A percentile compares a stretch with the other conserved stretches of the same genome.
These are phyloP conservation scores for Polypedilum pembai DNA, from an alignment of 1,140 invertebrate species.

Conservation along the genomic window DNA sequence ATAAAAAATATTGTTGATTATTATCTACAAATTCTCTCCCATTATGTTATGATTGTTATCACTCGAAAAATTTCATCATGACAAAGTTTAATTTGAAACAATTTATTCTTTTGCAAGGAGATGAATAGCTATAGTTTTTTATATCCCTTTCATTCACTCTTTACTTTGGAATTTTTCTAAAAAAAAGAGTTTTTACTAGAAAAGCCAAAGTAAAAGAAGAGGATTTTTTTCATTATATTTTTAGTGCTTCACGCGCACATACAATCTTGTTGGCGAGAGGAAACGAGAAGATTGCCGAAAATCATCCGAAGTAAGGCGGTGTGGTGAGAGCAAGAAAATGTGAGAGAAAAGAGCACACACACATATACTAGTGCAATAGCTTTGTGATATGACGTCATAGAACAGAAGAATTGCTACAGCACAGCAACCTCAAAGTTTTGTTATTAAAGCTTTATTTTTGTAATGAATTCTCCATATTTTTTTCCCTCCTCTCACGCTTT, in stretches of 20 bases:
- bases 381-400: not conserved
- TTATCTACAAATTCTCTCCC: not conserved
- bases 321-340: not conserved
- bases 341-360: not conserved
- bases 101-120: not conserved
- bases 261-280: not conserved
- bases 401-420: not conserved
- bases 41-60: too few relatives aligned
- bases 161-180: not conserved
- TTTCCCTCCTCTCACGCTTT: not conserved
- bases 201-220: not conserved
- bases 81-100: not conserved
- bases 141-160: not conserved
- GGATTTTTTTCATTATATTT: conserved; percentile 3
- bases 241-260: not conserved
- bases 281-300: not conserved
- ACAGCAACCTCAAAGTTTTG: not conserved
- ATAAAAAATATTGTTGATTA: not conserved
- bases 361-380: not conserved
- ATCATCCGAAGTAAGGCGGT: not conserved
- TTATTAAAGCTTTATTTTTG: not conserved
- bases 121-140: not conserved
- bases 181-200: not conserved
- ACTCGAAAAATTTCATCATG: not conserved
- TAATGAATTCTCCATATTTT: not conserved